These are phyloP conservation scores for Anguilla rostrata DNA, from an alignment of 2,113 vertebrate genomes.

Conservation along the genomic window DNA sequence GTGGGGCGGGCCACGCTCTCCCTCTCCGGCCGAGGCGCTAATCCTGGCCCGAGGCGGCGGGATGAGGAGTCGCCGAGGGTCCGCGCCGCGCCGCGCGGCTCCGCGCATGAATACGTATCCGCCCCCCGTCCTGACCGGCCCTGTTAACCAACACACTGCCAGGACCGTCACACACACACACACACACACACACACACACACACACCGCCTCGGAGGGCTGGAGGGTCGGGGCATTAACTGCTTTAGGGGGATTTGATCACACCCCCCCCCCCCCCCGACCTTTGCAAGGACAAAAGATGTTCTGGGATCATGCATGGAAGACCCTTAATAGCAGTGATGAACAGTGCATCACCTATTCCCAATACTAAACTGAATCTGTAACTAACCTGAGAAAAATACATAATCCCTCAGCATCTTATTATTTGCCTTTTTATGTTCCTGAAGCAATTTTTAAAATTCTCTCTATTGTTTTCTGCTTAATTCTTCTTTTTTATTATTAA, in stretches of 20 bases:
- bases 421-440: not conserved
- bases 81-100: slow-evolving; percentile 58
- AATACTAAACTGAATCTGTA: not conserved
- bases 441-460: not conserved
- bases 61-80: slow-evolving; percentile 77
- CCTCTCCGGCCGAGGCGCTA: slow-evolving; percentile 72
- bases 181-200: slow-evolving; percentile 47
- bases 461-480: not conserved
- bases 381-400: slow-evolving; percentile 23
- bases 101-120: slow-evolving; percentile 73
- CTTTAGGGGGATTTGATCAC: slow-evolving; percentile 59
- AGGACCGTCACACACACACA: slow-evolving; percentile 73
- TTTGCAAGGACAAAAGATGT: slow-evolving; percentile 65
- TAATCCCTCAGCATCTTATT: not conserved
- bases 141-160: slow-evolving; percentile 76
- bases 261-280: slow-evolving; percentile 43
- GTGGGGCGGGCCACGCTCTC: slow-evolving; percentile 66
- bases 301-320: slow-evolving; percentile 40
- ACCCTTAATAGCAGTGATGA: slow-evolving; percentile 45
- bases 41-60: slow-evolving; percentile 92
- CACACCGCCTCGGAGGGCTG: slow-evolving; percentile 49
- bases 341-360: slow-evolving; percentile 45
- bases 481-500: not conserved
- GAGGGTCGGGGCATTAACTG: slow-evolving; percentile 63
- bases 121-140: slow-evolving; percentile 58